phyloP scores from a whole-genome alignment of 92 coral and sea anemone genomes.

The Palythoa grandis region DNA sequence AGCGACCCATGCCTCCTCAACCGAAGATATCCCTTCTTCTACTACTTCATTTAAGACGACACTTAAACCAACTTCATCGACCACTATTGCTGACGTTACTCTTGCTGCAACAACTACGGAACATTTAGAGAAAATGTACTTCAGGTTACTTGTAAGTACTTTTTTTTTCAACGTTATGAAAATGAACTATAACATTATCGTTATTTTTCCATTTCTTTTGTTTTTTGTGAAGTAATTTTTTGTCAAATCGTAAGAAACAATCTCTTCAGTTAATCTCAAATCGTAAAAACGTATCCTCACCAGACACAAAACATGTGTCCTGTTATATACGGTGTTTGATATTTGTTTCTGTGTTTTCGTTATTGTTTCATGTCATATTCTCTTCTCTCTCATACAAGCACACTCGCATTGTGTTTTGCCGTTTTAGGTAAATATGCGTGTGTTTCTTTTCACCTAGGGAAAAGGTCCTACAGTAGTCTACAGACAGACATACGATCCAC shows the following conservation, averaged over 20 bases:
- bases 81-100: conserved; percentile 6
- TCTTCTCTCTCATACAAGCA: neutral
- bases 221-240: too few relatives aligned
- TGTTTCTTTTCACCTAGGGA: neutral
- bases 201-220: too few relatives aligned
- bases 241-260: too few relatives aligned
- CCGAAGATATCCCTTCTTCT: neutral
- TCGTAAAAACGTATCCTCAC: too few relatives aligned
- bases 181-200: neutral
- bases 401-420: neutral
- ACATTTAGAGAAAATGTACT: conserved; percentile 9
- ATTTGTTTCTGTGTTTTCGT: too few relatives aligned
- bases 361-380: too few relatives aligned
- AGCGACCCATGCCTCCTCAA: neutral
- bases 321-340: too few relatives aligned
- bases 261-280: too few relatives aligned
- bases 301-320: neutral
- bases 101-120: neutral
- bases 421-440: too few relatives aligned
- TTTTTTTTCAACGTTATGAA: neutral
- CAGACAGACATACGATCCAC: conserved; percentile 23
- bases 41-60: neutral
- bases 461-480: conserved; percentile 40
- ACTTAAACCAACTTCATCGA: neutral
- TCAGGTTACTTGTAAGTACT: conserved; percentile 14